phyloP scores from a whole-genome alignment of 1,140 invertebrate genomes.

The Ectropis grisescens region DNA sequence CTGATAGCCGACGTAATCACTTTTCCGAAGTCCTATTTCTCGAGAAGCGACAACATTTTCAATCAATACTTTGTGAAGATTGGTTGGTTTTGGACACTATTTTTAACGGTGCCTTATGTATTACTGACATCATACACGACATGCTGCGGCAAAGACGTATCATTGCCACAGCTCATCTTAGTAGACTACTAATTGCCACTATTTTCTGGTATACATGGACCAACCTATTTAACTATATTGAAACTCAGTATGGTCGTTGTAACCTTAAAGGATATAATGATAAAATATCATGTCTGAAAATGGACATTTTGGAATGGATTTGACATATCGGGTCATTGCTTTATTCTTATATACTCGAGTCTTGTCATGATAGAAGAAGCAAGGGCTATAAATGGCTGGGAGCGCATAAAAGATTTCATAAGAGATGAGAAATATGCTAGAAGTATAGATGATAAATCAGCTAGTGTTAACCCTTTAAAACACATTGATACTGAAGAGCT shows the following conservation, averaged over 20 bases:
- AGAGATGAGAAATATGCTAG: slow-evolving; percentile 84
- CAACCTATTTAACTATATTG: slow-evolving; percentile 84
- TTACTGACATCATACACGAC: slow-evolving; percentile 85
- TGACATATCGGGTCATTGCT: slow-evolving; percentile 96
- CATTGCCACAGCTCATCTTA: slow-evolving; percentile 83
- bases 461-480: slow-evolving; percentile 76
- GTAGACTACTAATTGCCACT: slow-evolving; percentile 86
- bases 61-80: slow-evolving; percentile 96
- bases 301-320: slow-evolving; percentile 90
- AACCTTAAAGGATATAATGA: slow-evolving; percentile 71
- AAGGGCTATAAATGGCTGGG: slow-evolving; percentile 89
- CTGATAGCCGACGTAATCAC: slow-evolving; percentile 86
- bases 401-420: slow-evolving; percentile 86
- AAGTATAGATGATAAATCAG: slow-evolving; percentile 70
- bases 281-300: slow-evolving; percentile 81
- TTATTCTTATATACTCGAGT: slow-evolving; percentile 93
- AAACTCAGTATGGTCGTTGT: slow-evolving; percentile 88
- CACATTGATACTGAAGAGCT: slow-evolving; percentile 79
- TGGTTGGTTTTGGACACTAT: slow-evolving; percentile 94
- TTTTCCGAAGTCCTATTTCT: slow-evolving; percentile 88
- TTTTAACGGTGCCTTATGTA: slow-evolving; percentile 82
- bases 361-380: slow-evolving; percentile 93
- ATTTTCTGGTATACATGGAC: slow-evolving; percentile 92
- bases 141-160: slow-evolving; percentile 83
- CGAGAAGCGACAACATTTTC: slow-evolving; percentile 88